Conservation (phyloP, 2,797 vertebrate species). For the Mus caroli region DNA sequence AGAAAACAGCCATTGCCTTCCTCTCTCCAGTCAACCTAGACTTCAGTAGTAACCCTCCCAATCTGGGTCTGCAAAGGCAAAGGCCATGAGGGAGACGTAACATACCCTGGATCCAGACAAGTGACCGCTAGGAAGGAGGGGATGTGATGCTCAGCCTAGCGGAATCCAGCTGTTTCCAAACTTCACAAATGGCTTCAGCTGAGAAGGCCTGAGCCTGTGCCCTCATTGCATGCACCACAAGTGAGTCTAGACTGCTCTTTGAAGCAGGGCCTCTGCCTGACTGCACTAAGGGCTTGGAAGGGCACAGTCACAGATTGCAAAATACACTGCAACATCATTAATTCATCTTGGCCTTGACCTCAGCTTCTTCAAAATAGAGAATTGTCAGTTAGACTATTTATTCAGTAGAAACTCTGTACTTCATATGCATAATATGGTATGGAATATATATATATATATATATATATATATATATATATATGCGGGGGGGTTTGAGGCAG, state of each 20-base stretch:
- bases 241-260: not conserved
- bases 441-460: too few relatives aligned
- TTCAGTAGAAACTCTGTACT: not conserved
- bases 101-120: not conserved
- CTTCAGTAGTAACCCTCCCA: not conserved
- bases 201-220: not conserved
- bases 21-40: not conserved
- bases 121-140: rapidly evolving
- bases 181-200: not conserved
- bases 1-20: not conserved
- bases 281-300: not conserved
- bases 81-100: not conserved
- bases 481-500: not conserved
- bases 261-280: not conserved
- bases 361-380: constrained; percentile 1
- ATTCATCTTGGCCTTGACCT: not conserved
- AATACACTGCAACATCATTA: not conserved
- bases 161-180: not conserved
- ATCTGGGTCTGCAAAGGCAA: not conserved
- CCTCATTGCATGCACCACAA: rapidly evolving
- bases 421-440: not conserved
- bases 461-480: too few relatives aligned
- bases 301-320: not conserved
- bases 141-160: not conserved
- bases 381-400: not conserved